Base-by-base conservation (phyloP, 2,888 invertebrate genomes). In the Polia nebulosa region DNA sequence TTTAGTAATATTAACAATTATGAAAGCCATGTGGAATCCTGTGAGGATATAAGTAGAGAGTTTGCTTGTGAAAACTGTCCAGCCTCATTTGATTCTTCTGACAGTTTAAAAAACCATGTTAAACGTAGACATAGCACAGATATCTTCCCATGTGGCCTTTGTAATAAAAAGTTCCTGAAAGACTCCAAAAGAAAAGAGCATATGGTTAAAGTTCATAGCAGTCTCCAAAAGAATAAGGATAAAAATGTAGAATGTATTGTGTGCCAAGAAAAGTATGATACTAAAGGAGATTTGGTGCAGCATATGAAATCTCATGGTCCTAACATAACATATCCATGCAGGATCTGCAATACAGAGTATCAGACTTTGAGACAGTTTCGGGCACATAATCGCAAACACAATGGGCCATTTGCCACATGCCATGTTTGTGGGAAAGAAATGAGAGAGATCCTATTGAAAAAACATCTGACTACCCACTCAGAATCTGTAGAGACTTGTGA, bases 131-230 rank as follows among this genome's bases (percentile, higher is more conserved):
- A 91, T 56, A 86, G 79, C 4, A 79, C 80, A 5, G 84, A 86
- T 36, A 76, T 83, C 3, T 86, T 80, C 15, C 84, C 90, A 8
- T 92, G 92, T 51, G 85, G 82, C 32, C 70, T 89, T 15, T 92
- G 92, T 51, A 88, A 87, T 49, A 65, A 72, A 11, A 76, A 84
- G 39, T 70, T 91, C 17, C 80, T 62, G 0, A 63, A 71, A 66
- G 75, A 62, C 13, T 75, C 79, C 0, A 61, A 78, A 63, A 63
- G 79, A 9, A 78, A 89, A 63, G 89, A 90, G 39, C 92, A 92
- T 64, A 86, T 86, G 56, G 85, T 84, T 0, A 88, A 85, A 75
- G 86, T 89, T 0, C 91, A 92, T 47, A 87, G 83, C 32, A 87
- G 86, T 11, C 79, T 89, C 11, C 86, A 88, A 73, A 90, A 88